Base-by-base conservation (phyloP, 2,797 vertebrate genomes). In the Phataginus tricuspis region DNA sequence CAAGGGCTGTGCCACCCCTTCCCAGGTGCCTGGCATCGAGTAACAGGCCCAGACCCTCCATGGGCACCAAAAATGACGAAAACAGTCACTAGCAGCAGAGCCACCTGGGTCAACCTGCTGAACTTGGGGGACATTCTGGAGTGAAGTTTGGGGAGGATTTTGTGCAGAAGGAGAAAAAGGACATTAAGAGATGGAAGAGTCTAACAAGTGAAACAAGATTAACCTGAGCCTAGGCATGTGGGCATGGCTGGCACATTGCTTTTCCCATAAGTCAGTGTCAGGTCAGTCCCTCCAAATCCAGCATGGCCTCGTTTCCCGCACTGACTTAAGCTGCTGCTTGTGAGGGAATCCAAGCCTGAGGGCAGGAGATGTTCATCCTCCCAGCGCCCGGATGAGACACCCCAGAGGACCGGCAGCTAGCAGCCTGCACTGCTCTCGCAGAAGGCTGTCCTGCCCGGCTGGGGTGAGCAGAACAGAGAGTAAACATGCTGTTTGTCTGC, bases 261-360 rank as follows among this genome's bases (percentile, higher is more conserved):
- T 23, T 2, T 42, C 7, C 78, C 27, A 4, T 4, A 19, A 8
- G 21, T 45, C 7, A 2, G 42, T 45, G 23, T 15, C 23, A 66
- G 5, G 11, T 15, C 25, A 6, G 23, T 13, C 42, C 64, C 68
- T 79, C 57, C 31, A 5, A 57, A 12, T n/a, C 31, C 25, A 10
- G 51, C n/a, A 34, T 1, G 21, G 45, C 31, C 55, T 29, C 0
- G 0, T 34, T n/a, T 27, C 39, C 13, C 10, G 2, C 25, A 5
- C 2, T 2, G n/a, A 23, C 19, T 18, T 5, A 29, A 0, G 2
- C 19, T n/a, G 31, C 21, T 85, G 31, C 29, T 34, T 37, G 6
- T 0, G 1, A 51, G 57, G 34, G 39, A 39, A 49, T 14, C 37
- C 14, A 5, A 7, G 21, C 4, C 18, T 4, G 6, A 21, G 31